Evolutionary conservation across 2,888 invertebrate species (phyloP).

Genomic region (Drosophila colorata): DNA sequence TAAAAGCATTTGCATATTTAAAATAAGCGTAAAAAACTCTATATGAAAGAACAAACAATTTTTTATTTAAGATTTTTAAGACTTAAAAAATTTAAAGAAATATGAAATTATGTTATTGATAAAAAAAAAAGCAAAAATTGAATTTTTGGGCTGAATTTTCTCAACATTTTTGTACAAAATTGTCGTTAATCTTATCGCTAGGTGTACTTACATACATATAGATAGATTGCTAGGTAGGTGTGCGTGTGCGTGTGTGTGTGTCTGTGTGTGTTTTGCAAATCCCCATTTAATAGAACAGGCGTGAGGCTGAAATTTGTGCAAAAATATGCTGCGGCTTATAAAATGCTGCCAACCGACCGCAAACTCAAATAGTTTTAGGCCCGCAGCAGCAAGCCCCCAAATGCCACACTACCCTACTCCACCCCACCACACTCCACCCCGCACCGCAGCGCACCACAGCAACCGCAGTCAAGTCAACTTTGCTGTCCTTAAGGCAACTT

Average conservation of each 20-base stretch:
- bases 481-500: constrained; percentile 58
- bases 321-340: constrained; percentile 75
- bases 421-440: too few species aligned
- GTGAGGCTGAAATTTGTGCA: constrained; percentile 67
- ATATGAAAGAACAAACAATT: too few species aligned
- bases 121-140: too few species aligned
- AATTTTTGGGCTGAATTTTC: too few species aligned
- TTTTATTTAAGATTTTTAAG: too few species aligned
- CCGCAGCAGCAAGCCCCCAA: constrained; percentile 16
- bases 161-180: too few species aligned
- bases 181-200: too few species aligned
- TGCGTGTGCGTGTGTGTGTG: constrained; percentile 16
- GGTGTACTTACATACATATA: constrained; percentile 25
- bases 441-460: constrained; percentile 5
- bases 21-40: neutral
- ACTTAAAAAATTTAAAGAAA: too few species aligned
- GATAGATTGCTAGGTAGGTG: constrained; percentile 35
- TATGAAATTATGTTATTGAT: too few species aligned
- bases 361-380: constrained; percentile 70
- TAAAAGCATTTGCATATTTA: neutral
- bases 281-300: constrained; percentile 75
- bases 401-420: neutral
- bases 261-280: constrained; percentile 48
- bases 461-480: constrained; percentile 70
- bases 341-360: constrained; percentile 64